Conservation (phyloP, 2,113 vertebrate genomes). For the Hemiscyllium ocellatum region DNA sequence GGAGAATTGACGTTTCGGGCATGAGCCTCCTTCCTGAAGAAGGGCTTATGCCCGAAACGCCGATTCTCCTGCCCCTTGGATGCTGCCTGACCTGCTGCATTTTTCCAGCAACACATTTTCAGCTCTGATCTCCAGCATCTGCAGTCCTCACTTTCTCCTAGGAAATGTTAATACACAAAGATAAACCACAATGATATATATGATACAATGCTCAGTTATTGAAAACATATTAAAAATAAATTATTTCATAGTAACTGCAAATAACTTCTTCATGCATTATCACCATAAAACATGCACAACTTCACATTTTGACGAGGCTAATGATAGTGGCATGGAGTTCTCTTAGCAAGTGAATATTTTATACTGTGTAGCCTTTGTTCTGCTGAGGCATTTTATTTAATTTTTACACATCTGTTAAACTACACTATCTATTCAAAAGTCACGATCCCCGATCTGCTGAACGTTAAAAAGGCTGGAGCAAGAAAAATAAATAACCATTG, state of each 20-base stretch:
- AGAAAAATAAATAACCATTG: neutral
- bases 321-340: neutral
- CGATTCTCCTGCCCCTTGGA: too few species aligned
- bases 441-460: neutral
- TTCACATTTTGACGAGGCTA: neutral
- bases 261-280: neutral
- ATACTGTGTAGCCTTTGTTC: neutral
- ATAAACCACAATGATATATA: neutral
- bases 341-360: neutral
- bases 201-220: neutral
- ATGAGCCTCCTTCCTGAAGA: too few species aligned
- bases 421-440: neutral
- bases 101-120: too few species aligned
- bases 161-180: neutral
- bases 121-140: too few species aligned
- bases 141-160: too few species aligned
- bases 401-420: neutral
- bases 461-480: neutral
- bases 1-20: too few species aligned
- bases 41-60: too few species aligned
- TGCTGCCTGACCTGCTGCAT: too few species aligned
- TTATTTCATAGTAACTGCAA: neutral
- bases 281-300: neutral
- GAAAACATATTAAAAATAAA: neutral
- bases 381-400: neutral